Percentiles rank a stretch among this genome's conserved stretches.
Evolutionary conservation across 2,888 invertebrate species (phyloP).

Genomic region (Zonitis immaculata): DNA sequence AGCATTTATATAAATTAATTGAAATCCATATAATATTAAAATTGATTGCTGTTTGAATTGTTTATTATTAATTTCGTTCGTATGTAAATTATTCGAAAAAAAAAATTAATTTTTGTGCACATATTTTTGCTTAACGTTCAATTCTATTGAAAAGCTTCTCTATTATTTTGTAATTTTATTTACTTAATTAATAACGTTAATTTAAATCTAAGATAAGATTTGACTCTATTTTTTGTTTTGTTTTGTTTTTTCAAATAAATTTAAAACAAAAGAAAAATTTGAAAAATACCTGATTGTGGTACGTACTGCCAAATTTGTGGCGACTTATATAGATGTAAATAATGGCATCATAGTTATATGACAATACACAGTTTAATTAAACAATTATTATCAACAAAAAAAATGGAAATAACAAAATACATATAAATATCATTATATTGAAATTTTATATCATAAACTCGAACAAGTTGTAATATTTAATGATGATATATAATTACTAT

Average conservation of each 20-base stretch:
- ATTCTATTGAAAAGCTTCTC: neutral
- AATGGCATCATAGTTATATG: conserved; percentile 34
- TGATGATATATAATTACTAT: too few relatives aligned
- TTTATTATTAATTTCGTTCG: neutral
- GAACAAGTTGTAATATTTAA: conserved; percentile 9
- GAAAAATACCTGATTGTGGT: conserved; percentile 16
- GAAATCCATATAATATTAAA: conserved; percentile 1
- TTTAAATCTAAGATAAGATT: too few relatives aligned
- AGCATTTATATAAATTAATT: conserved; percentile 1
- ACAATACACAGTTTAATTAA: conserved; percentile 33
- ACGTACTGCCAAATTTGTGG: conserved; percentile 31
- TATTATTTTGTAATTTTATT: conserved; percentile 1
- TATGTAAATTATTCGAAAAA: neutral
- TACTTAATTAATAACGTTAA: too few relatives aligned
- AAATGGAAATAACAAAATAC: conserved; percentile 10
- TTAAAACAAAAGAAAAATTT: too few relatives aligned
- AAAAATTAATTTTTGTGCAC: neutral
- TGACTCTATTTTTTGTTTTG: too few relatives aligned
- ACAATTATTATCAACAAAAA: conserved; percentile 22
- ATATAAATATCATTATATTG: conserved; percentile 14
- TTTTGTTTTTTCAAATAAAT: too few relatives aligned
- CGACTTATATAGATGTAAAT: conserved; percentile 28
- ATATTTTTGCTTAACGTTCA: neutral
- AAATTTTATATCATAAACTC: conserved; percentile 13
- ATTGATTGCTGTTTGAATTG: neutral